Conservation (phyloP, 2,797 vertebrate genomes). For the Mormyrops attenuatus region DNA sequence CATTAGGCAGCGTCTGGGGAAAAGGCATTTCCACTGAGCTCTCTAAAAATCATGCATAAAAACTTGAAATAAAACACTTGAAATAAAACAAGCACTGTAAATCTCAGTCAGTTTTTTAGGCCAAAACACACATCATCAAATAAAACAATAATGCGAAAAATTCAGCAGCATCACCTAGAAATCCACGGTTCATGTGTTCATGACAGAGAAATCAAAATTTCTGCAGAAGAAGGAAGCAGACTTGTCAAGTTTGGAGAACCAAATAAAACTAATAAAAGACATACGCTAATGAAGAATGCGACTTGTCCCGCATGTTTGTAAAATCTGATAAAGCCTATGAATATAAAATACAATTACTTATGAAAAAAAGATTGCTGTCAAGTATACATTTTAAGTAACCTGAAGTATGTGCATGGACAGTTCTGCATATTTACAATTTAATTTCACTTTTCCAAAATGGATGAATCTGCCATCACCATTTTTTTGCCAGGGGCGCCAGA, state of each 20-base stretch:
- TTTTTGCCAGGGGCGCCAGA: neutral
- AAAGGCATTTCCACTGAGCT: neutral
- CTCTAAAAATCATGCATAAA: neutral
- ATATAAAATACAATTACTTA: neutral
- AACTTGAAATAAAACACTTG: neutral
- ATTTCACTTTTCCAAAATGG: neutral
- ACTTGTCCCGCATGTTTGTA: neutral
- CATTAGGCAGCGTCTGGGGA: neutral
- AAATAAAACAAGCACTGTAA: neutral
- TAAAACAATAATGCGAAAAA: neutral
- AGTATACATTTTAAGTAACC: neutral
- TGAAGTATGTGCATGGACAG: neutral
- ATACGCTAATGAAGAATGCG: neutral
- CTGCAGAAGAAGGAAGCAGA: neutral
- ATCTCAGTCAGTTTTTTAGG: neutral
- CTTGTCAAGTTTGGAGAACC: neutral
- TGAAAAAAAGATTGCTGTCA: neutral
- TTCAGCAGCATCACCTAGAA: neutral
- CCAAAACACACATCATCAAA: neutral
- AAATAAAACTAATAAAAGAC: neutral
- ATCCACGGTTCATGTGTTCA: neutral
- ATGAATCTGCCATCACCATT: neutral
- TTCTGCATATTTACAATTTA: neutral
- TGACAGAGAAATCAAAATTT: neutral
- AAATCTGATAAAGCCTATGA: neutral